These are phyloP conservation scores for Sebastiscus albofasciatus DNA, from an alignment of 2,797 vertebrate species.

Conservation along the genomic window DNA sequence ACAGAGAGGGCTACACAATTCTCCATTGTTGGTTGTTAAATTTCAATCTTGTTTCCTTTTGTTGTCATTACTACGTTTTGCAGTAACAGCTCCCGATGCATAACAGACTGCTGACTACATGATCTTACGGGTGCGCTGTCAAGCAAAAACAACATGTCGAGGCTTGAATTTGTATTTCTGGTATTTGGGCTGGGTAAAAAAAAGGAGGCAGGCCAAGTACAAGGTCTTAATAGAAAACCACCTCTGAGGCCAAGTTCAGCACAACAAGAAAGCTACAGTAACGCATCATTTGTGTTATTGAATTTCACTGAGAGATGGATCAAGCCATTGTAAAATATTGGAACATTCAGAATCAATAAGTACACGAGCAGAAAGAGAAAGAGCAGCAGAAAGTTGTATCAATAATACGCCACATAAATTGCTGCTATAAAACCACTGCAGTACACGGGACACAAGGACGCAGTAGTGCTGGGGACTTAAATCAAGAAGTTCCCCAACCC, in stretches of 20 bases:
- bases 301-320: background rate
- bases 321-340: background rate
- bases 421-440: background rate
- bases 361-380: background rate
- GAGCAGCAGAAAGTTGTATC: background rate
- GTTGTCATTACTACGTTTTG: background rate
- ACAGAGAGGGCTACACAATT: background rate
- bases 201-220: background rate
- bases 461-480: background rate
- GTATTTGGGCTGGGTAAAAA: constrained; percentile 67
- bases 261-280: background rate
- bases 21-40: background rate
- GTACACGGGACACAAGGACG: background rate
- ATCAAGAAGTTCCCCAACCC: background rate
- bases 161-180: constrained; percentile 61
- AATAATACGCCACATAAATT: background rate
- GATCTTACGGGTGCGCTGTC: background rate
- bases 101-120: background rate
- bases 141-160: constrained; percentile 35
- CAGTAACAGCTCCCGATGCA: background rate
- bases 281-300: background rate
- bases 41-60: background rate
- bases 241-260: constrained; percentile 3
- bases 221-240: background rate
- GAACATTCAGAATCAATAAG: background rate